Evolutionary conservation across 2,888 invertebrate genomes (phyloP).

Genomic region (Cyaniris semiargus): DNA sequence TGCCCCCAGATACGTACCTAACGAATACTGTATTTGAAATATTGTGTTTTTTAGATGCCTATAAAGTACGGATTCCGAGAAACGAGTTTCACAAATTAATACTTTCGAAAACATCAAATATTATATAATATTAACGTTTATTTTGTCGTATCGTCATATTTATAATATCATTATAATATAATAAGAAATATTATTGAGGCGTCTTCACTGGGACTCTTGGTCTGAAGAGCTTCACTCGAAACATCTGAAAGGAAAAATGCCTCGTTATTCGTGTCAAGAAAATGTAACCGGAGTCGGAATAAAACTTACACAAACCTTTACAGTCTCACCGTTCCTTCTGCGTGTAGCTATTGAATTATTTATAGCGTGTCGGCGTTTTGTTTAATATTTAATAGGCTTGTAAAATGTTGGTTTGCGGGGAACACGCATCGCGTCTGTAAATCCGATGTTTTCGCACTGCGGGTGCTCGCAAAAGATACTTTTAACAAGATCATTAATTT

Average conservation of each 20-base stretch:
- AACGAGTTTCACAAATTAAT: conserved; percentile 14
- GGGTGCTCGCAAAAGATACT: not conserved
- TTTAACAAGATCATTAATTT: conserved; percentile 13
- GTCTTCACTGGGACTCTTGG: not conserved
- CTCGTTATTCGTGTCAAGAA: conserved; percentile 26
- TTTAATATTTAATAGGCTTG: conserved; percentile 25
- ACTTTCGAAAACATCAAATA: conserved; percentile 8
- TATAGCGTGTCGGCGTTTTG: conserved; percentile 15
- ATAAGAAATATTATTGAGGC: conserved; percentile 21
- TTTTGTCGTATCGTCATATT: conserved; percentile 4
- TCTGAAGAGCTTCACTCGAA: conserved; percentile 23
- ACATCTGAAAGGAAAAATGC: conserved; percentile 23
- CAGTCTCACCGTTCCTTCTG: conserved; percentile 11
- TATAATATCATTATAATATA: conserved; percentile 18
- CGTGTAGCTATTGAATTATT: conserved; percentile 28
- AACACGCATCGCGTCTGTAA: not conserved
- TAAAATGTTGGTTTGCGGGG: not conserved
- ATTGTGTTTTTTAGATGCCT: not conserved
- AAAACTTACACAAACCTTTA: conserved; percentile 26
- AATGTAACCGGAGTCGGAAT: conserved; percentile 26
- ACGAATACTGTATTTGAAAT: not conserved
- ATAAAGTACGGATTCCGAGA: not conserved
- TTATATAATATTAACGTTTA: not conserved
- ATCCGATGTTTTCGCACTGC: not conserved
- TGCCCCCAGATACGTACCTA: no score